These are phyloP conservation scores for Sapayoa aenigma DNA, from an alignment of 2,113 vertebrate genomes.

Conservation along the genomic window DNA sequence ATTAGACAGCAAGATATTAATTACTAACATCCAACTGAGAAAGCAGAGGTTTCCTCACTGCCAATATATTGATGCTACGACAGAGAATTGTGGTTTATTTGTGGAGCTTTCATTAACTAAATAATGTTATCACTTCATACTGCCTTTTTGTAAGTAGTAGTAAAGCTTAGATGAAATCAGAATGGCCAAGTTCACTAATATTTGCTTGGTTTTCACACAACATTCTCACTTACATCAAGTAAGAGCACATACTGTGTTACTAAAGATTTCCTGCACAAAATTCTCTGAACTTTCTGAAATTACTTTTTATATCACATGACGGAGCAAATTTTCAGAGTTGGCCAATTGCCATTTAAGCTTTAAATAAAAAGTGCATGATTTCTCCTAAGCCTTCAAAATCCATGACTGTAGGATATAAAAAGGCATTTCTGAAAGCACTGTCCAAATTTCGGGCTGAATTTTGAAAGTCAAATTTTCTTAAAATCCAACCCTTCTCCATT, in stretches of 20 bases:
- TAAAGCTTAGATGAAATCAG: neutral
- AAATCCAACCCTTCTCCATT: neutral
- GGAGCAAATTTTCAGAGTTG: neutral
- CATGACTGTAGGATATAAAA: neutral
- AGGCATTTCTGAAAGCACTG: neutral
- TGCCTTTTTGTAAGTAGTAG: neutral
- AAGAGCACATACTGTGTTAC: neutral
- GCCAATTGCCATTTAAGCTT: neutral
- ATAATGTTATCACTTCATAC: neutral
- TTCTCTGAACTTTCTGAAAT: neutral
- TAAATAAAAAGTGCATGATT: neutral
- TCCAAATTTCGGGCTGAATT: neutral
- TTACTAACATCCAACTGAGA: neutral
- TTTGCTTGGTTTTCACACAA: neutral
- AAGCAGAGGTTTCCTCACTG: conserved; percentile 3
- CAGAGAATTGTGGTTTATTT: neutral
- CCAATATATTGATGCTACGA: neutral
- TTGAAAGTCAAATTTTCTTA: neutral
- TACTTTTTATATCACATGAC: neutral
- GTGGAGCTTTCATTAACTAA: neutral
- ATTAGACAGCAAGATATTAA: conserved; percentile 55
- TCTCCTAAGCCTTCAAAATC: neutral
- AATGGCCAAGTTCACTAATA: neutral
- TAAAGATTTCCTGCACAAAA: neutral
- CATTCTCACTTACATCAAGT: neutral